Base-by-base conservation (phyloP, 92 coral and sea anemone genomes). In the Porites cylindrica region DNA sequence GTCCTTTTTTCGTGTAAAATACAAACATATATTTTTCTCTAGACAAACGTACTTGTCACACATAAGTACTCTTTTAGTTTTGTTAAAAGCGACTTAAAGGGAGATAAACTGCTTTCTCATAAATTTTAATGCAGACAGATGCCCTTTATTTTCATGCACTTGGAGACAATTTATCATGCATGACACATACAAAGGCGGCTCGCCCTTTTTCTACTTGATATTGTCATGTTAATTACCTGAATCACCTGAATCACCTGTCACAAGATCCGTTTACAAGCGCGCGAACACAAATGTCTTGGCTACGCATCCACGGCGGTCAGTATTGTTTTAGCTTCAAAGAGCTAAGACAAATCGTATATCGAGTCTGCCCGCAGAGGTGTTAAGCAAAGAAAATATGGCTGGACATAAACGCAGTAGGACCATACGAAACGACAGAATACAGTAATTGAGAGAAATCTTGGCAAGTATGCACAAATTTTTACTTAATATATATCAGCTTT, bases 231-330 rank as follows among this genome's bases (percentile, higher is more conserved):
- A 77, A 77, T 77, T 77, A 52, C 69, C 69, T 1, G 26, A 7
- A 59, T 26, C 81, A 77, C 81, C 81, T 77, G 81, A 6, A 59
- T 26, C 81, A 77, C 81, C 81, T 77, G 81, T 58, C 67, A 62
- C 5, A 19, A 14, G 26, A 13, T 32, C 5, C 66, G 18, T 77
- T 60, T 4, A 29, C 81, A 61, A 64, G 47, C 69, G 81, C 70
- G 69, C 5, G 16, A 32, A 47, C 12, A 10, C 23, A 13, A 8
- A 16, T 26, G 50, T 14, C 69, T 29, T 38, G 10, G 17, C 18
- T 7, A 3, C 18, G 32, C 29, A 24, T 77, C 17, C 7, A 68
- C 18, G 24, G 58, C 26, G 19, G 61, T 1, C 13, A 56, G 47
- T 38, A 38, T 38, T 20, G 14, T 54, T 59, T 59, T 9, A 59